Percentiles rank a stretch among this genome's conserved stretches.
These are phyloP conservation scores for Pseudorasbora parva DNA, from an alignment of 2,113 vertebrate genomes.

Conservation along the genomic window DNA sequence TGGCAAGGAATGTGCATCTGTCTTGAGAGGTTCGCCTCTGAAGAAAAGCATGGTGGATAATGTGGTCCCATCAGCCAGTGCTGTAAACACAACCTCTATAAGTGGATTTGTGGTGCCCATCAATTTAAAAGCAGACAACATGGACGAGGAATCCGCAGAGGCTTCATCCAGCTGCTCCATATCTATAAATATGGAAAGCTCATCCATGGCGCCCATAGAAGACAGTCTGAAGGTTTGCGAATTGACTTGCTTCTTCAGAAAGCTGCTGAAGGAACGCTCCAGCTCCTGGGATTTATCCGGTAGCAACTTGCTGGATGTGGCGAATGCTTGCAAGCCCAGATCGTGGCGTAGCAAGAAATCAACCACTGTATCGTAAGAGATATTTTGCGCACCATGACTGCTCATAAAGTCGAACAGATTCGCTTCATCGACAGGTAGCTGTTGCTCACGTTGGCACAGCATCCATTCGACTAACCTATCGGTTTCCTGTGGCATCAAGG, in stretches of 20 bases:
- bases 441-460: constrained; percentile 80
- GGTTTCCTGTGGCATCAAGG: constrained; percentile 66
- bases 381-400: constrained; percentile 71
- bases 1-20: constrained; percentile 60
- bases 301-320: constrained; percentile 69
- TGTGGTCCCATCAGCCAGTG: constrained; percentile 80
- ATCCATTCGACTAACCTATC: constrained; percentile 85
- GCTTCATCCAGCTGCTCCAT: constrained; percentile 65
- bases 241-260: constrained; percentile 79
- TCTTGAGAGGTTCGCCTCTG: constrained; percentile 56
- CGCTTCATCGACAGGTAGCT: constrained; percentile 82
- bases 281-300: constrained; percentile 75
- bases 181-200: constrained; percentile 83
- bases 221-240: constrained; percentile 71
- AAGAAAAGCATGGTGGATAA: constrained; percentile 78
- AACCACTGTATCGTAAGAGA: constrained; percentile 83
- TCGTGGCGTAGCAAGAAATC: constrained; percentile 82
- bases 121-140: constrained; percentile 76
- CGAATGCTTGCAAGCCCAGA: constrained; percentile 74
- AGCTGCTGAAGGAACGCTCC: constrained; percentile 74
- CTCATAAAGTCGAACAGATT: constrained; percentile 79
- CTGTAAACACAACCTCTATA: constrained; percentile 80
- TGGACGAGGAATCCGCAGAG: constrained; percentile 64
- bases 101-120: constrained; percentile 78
- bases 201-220: constrained; percentile 80